These are phyloP conservation scores for Saturnia pavonia DNA, from an alignment of 2,888 invertebrate genomes.

Conservation along the genomic window DNA sequence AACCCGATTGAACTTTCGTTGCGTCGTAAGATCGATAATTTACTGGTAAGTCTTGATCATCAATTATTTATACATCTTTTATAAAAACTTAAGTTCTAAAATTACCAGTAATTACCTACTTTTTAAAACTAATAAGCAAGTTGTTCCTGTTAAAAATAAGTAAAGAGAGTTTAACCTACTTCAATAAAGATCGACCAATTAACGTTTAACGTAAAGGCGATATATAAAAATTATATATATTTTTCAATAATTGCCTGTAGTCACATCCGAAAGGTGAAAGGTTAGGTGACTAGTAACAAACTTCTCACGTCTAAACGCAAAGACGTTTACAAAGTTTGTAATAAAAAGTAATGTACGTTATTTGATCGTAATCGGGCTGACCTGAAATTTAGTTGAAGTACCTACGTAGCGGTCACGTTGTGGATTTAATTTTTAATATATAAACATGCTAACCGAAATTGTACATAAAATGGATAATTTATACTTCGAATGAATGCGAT, in stretches of 20 bases:
- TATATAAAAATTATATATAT: background rate
- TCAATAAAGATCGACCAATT: background rate
- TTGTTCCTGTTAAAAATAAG: background rate
- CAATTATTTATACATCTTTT: constrained; percentile 53
- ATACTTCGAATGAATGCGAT: constrained; percentile 17
- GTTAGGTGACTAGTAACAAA: constrained; percentile 26
- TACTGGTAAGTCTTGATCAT: constrained; percentile 58
- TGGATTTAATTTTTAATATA: constrained; percentile 18
- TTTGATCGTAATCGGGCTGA: constrained; percentile 23
- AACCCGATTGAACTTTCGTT: constrained; percentile 59
- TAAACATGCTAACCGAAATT: constrained; percentile 17
- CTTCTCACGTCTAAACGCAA: constrained; percentile 14
- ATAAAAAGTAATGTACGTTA: constrained; percentile 21
- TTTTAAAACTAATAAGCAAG: background rate
- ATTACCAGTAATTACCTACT: background rate
- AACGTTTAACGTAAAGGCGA: background rate
- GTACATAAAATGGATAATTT: constrained; percentile 18
- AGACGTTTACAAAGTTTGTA: constrained; percentile 23
- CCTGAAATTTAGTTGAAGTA: constrained; percentile 19
- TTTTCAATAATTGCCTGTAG: constrained; percentile 13
- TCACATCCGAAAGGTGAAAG: constrained; percentile 30
- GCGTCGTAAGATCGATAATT: constrained; percentile 58
- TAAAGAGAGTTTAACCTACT: background rate
- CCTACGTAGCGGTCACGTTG: constrained; percentile 20
- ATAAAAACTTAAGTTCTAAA: background rate